Percentiles rank a stretch among this genome's conserved stretches.
These are phyloP conservation scores for Cololabis saira DNA, from an alignment of 2,113 vertebrate genomes.

Conservation along the genomic window DNA sequence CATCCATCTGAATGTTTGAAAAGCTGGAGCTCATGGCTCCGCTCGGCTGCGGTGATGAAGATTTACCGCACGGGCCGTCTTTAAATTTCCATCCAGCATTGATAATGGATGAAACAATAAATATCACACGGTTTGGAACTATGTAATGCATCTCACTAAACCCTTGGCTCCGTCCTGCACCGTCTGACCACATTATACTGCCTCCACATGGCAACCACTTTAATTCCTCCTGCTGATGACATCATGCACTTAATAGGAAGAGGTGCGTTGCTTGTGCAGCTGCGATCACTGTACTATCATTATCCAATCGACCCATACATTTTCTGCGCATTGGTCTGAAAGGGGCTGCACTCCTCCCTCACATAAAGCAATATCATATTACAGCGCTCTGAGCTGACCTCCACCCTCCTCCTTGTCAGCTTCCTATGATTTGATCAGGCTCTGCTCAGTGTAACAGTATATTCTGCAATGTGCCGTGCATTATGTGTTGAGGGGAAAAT, in stretches of 20 bases:
- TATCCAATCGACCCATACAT: slow-evolving; percentile 48
- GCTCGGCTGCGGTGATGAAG: not conserved
- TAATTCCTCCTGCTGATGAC: slow-evolving; percentile 28
- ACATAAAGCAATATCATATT: slow-evolving; percentile 64
- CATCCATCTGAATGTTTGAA: slow-evolving; percentile 25
- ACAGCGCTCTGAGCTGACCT: slow-evolving; percentile 54
- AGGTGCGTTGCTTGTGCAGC: slow-evolving; percentile 43
- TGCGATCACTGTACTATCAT: slow-evolving; percentile 40
- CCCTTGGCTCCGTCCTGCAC: slow-evolving; percentile 12
- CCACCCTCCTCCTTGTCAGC: slow-evolving; percentile 32
- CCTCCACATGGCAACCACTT: slow-evolving; percentile 31
- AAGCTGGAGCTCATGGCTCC: slow-evolving; percentile 12
- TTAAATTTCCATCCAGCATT: slow-evolving; percentile 46
- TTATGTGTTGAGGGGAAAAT: slow-evolving; percentile 39
- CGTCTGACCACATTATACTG: slow-evolving; percentile 28
- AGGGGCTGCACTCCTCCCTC: slow-evolving; percentile 40
- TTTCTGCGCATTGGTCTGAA: slow-evolving; percentile 39
- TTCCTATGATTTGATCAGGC: slow-evolving; percentile 68
- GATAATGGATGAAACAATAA: slow-evolving; percentile 68
- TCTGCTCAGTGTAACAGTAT: slow-evolving; percentile 69
- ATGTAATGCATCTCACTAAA: slow-evolving; percentile 18
- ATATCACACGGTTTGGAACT: slow-evolving; percentile 12
- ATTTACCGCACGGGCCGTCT: slow-evolving; percentile 37
- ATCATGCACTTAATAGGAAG: slow-evolving; percentile 42
- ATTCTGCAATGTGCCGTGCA: slow-evolving; percentile 50